Evolutionary conservation across 2,797 vertebrate species (phyloP).

Genomic region (Periophthalmus magnuspinnatus): DNA sequence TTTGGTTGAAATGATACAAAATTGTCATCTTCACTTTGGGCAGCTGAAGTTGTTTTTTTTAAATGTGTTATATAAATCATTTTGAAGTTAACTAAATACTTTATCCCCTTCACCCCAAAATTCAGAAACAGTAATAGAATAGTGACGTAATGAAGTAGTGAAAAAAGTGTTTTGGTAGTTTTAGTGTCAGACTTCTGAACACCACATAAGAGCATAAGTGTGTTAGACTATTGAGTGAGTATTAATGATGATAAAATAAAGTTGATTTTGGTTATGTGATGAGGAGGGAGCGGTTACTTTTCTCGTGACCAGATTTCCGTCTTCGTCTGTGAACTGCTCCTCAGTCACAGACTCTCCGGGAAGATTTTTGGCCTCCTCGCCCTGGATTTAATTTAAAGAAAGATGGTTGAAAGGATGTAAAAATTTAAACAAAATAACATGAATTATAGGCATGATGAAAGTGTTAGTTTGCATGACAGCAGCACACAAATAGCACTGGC

Average conservation of each 20-base stretch:
- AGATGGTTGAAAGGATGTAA: background rate
- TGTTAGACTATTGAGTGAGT: background rate
- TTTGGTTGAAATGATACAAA: too few relatives aligned
- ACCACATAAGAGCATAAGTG: background rate
- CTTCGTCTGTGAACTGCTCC: slow-evolving; percentile 95
- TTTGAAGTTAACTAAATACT: too few relatives aligned
- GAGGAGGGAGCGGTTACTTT: slow-evolving; percentile 86
- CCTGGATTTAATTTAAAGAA: slow-evolving; percentile 71
- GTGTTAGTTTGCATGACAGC: background rate
- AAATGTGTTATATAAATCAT: too few relatives aligned
- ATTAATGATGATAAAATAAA: background rate
- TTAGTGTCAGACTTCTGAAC: too few relatives aligned
- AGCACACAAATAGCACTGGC: background rate
- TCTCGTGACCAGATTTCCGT: slow-evolving; percentile 96
- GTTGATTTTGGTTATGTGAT: slow-evolving; percentile 8
- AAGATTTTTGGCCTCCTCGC: slow-evolving; percentile 94
- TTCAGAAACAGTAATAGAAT: background rate
- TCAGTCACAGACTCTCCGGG: slow-evolving; percentile 95
- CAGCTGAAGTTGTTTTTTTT: too few relatives aligned
- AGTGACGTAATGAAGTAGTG: background rate
- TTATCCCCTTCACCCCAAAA: too few relatives aligned
- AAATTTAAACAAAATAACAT: slow-evolving; percentile 1
- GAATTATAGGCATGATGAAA: background rate
- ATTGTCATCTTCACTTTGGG: too few relatives aligned
- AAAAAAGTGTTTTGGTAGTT: background rate